Percentiles rank a stretch among this genome's conserved stretches.
phyloP scores from a whole-genome alignment of 2,113 vertebrate genomes.

The Lipophrys pholis region DNA sequence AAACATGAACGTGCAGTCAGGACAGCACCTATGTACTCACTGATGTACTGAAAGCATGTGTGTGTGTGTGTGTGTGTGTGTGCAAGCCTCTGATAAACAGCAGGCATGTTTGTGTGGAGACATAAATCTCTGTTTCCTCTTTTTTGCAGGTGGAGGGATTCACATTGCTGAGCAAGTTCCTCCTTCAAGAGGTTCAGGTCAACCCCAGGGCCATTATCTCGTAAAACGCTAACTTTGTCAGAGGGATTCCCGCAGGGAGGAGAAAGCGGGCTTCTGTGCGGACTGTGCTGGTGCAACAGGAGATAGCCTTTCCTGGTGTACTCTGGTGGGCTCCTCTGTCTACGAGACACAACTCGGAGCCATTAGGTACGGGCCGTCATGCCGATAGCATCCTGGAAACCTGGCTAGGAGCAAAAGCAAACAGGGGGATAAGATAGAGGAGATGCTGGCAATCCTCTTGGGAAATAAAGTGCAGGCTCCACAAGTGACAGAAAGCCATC shows the following conservation, averaged over 20 bases:
- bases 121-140: conserved; percentile 78
- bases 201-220: conserved; percentile 49
- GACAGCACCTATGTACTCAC: conserved; percentile 41
- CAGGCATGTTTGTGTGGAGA: conserved; percentile 45
- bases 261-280: conserved; percentile 24
- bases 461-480: conserved; percentile 38
- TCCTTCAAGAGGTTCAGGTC: conserved; percentile 34
- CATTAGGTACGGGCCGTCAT: conserved; percentile 22
- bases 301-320: conserved; percentile 12
- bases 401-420: conserved; percentile 26
- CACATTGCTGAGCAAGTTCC: conserved; percentile 36
- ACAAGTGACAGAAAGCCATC: conserved; percentile 45
- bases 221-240: conserved; percentile 57
- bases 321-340: conserved; percentile 8
- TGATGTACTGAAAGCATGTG: conserved; percentile 33
- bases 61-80: conserved; percentile 42
- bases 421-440: conserved; percentile 27
- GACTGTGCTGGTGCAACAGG: conserved; percentile 30
- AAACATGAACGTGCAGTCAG: conserved; percentile 48
- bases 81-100: conserved; percentile 58
- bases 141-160: conserved; percentile 71
- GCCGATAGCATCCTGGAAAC: conserved; percentile 35
- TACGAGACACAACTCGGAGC: conserved; percentile 15
- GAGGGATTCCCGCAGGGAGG: conserved; percentile 39
- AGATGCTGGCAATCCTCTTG: conserved; percentile 40